Conservation (phyloP, 2,797 vertebrate species). For the Perodicticus potto region DNA sequence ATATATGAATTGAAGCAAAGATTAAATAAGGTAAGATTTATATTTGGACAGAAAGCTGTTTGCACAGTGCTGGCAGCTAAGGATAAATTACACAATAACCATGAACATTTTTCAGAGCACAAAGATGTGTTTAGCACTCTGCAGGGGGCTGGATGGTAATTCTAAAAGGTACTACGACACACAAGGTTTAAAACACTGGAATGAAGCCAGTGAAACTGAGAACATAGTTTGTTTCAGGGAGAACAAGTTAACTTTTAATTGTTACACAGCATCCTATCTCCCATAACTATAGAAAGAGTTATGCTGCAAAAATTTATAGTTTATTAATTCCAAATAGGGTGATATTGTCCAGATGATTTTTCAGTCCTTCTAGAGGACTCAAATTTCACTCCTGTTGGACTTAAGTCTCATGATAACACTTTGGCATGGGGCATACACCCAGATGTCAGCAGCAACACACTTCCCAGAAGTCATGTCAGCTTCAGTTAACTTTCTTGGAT, state of each 20-base stretch:
- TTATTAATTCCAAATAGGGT: slow-evolving; percentile 60
- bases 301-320: slow-evolving; percentile 39
- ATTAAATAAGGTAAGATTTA: slow-evolving; percentile 39
- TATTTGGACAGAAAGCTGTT: slow-evolving; percentile 5
- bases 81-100: slow-evolving; percentile 36
- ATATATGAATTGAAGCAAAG: slow-evolving; percentile 41
- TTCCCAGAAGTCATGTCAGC: slow-evolving; percentile 75
- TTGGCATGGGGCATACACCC: slow-evolving; percentile 53
- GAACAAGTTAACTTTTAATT: slow-evolving; percentile 20
- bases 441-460: slow-evolving; percentile 64
- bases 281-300: neutral
- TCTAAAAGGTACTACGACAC: slow-evolving; percentile 32
- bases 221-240: neutral
- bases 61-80: neutral
- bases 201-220: slow-evolving; percentile 22
- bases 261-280: neutral
- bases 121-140: slow-evolving; percentile 1
- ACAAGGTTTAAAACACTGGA: slow-evolving; percentile 32
- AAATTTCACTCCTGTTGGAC: slow-evolving; percentile 60
- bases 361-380: slow-evolving; percentile 49
- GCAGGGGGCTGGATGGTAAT: neutral
- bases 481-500: slow-evolving; percentile 71
- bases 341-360: slow-evolving; percentile 48
- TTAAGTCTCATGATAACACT: slow-evolving; percentile 68
- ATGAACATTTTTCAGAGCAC: slow-evolving; percentile 29